These are phyloP conservation scores for Gadus macrocephalus DNA, from an alignment of 2,113 vertebrate genomes.

Conservation along the genomic window DNA sequence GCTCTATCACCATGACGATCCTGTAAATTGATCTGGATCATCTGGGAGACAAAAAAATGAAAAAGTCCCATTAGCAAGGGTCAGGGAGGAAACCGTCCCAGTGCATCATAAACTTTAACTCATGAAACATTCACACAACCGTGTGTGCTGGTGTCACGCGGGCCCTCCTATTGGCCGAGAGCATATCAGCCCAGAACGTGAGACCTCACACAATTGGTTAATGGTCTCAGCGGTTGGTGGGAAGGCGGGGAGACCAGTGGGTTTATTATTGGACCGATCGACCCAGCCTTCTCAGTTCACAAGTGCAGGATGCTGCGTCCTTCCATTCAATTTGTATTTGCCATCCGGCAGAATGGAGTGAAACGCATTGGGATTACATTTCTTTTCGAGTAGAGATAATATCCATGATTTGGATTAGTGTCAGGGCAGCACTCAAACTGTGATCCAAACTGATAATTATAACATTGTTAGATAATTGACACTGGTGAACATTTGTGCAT, in stretches of 20 bases:
- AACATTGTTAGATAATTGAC: no score
- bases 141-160: slow-evolving; percentile 11
- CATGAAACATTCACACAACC: slow-evolving; percentile 74
- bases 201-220: slow-evolving; percentile 63
- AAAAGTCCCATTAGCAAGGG: slow-evolving; percentile 67
- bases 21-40: slow-evolving; percentile 61
- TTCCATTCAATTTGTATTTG: no score
- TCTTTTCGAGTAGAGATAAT: no score
- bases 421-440: no score
- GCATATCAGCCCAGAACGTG: slow-evolving; percentile 70
- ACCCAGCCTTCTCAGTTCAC: slow-evolving; percentile 47
- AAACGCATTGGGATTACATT: no score
- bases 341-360: no score
- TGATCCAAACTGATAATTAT: no score
- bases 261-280: slow-evolving; percentile 48
- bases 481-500: no score
- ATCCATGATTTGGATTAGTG: no score
- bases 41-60: slow-evolving; percentile 26
- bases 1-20: slow-evolving; percentile 29
- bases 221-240: slow-evolving; percentile 15
- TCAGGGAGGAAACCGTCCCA: slow-evolving; percentile 41
- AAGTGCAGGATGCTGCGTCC: not conserved
- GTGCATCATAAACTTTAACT: slow-evolving; percentile 44
- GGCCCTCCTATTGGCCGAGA: slow-evolving; percentile 62
- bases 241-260: slow-evolving; percentile 31